These are phyloP conservation scores for Micromussa lordhowensis DNA, from an alignment of 92 coral and sea anemone genomes.

Conservation along the genomic window DNA sequence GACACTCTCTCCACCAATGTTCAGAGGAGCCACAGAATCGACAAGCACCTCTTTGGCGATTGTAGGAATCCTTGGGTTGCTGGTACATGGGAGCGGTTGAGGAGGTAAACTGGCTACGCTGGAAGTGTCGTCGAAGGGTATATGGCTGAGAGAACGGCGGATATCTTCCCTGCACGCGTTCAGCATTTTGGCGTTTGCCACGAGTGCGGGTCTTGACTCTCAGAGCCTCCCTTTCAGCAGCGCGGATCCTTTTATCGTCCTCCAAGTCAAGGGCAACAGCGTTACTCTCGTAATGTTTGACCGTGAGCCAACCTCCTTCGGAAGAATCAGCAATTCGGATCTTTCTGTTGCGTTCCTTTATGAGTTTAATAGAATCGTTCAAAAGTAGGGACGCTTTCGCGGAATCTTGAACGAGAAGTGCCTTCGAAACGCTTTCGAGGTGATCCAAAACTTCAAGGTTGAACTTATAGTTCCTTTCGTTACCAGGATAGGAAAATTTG, in stretches of 20 bases:
- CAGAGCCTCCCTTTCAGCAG: constrained; percentile 42
- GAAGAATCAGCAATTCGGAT: constrained; percentile 47
- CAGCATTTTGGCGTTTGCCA: neutral
- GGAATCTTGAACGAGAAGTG: neutral
- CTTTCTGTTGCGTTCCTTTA: neutral
- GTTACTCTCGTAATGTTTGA: constrained; percentile 48
- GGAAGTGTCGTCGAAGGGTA: neutral
- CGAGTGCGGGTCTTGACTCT: neutral
- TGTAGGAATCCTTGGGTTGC: neutral
- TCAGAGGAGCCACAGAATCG: constrained; percentile 8
- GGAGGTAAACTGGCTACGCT: neutral
- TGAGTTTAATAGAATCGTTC: neutral
- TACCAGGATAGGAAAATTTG: neutral
- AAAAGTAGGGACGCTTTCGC: neutral
- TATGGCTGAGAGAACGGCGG: constrained; percentile 6
- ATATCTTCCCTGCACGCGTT: neutral
- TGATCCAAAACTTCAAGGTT: constrained; percentile 5
- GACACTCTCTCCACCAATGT: constrained; percentile 35
- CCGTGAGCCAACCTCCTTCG: constrained; percentile 59
- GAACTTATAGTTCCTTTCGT: neutral
- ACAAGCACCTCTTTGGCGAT: neutral
- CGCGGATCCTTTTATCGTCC: constrained; percentile 38
- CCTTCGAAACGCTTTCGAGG: neutral
- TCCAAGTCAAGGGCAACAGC: constrained; percentile 30
- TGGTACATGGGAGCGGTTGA: neutral